These are phyloP conservation scores for Syrista parreyssii DNA, from an alignment of 2,888 invertebrate species.

Conservation along the genomic window DNA sequence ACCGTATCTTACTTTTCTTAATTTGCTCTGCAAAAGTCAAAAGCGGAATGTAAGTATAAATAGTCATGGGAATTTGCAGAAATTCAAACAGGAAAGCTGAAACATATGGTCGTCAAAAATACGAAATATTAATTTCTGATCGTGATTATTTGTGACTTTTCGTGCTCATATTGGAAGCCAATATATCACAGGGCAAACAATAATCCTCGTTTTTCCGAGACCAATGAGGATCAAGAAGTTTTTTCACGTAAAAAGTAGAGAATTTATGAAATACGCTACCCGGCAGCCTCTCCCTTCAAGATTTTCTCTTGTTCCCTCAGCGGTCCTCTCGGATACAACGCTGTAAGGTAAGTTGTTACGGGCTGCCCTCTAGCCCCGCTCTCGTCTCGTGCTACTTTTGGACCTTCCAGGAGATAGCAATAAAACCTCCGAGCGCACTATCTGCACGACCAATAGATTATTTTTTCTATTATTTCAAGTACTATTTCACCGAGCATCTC, in stretches of 20 bases:
- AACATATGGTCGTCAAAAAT: not conserved
- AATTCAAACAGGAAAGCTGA: too few species aligned
- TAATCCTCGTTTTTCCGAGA: constrained; percentile 25
- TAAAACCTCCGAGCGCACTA: constrained; percentile 18
- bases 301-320: too few species aligned
- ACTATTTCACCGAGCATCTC: constrained; percentile 23
- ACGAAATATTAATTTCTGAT: constrained; percentile 9
- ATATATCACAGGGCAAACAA: constrained; percentile 24
- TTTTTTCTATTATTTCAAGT: constrained; percentile 33
- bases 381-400: not conserved
- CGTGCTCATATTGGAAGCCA: constrained; percentile 6
- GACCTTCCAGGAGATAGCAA: constrained; percentile 7
- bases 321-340: constrained; percentile 15
- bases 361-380: constrained; percentile 14
- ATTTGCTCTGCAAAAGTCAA: too few species aligned
- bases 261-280: constrained; percentile 30
- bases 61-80: too few species aligned
- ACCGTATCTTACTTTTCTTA: too few species aligned
- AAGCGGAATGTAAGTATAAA: too few species aligned
- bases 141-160: not conserved
- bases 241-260: constrained; percentile 16
- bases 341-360: constrained; percentile 24
- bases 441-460: constrained; percentile 29
- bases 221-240: constrained; percentile 24
- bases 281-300: not conserved